phyloP scores from a whole-genome alignment of 2,888 invertebrate genomes.

The Automeris io region DNA sequence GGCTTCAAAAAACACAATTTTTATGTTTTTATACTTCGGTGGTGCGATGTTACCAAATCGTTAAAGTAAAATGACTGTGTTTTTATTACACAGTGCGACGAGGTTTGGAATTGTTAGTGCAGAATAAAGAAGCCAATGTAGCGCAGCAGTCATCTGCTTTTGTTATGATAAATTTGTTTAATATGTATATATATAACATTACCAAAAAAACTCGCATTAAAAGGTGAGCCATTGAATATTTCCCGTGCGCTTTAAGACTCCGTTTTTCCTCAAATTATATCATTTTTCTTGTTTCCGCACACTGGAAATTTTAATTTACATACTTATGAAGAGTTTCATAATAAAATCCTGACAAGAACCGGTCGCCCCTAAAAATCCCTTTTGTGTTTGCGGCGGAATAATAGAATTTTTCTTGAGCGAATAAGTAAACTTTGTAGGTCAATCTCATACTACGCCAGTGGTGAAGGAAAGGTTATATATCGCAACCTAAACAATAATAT shows the following conservation, averaged over 20 bases:
- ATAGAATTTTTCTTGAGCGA: background rate
- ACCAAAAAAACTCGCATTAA: conserved; percentile 8
- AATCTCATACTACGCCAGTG: background rate
- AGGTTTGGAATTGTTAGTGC: background rate
- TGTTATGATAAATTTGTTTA: background rate
- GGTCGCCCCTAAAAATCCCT: background rate
- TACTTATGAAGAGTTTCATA: background rate
- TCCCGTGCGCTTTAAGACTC: background rate
- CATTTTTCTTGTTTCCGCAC: conserved; percentile 5
- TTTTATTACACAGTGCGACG: conserved; percentile 4
- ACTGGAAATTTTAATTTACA: conserved; percentile 7
- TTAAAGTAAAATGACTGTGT: conserved; percentile 8
- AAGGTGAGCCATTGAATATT: background rate
- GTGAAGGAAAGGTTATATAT: too few relatives aligned
- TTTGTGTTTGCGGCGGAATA: background rate
- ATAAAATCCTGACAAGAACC: background rate
- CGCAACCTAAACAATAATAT: too few relatives aligned
- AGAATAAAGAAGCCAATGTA: background rate
- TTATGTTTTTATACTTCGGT: background rate
- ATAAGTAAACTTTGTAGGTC: background rate
- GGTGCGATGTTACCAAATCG: conserved; percentile 8
- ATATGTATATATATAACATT: background rate
- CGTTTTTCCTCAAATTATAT: background rate
- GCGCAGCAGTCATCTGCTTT: background rate
- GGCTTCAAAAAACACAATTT: background rate